Evolutionary conservation across 2,113 vertebrate species (phyloP), one percentile per base, ranked within the genome.

Genomic region (Furnarius figulus): DNA sequence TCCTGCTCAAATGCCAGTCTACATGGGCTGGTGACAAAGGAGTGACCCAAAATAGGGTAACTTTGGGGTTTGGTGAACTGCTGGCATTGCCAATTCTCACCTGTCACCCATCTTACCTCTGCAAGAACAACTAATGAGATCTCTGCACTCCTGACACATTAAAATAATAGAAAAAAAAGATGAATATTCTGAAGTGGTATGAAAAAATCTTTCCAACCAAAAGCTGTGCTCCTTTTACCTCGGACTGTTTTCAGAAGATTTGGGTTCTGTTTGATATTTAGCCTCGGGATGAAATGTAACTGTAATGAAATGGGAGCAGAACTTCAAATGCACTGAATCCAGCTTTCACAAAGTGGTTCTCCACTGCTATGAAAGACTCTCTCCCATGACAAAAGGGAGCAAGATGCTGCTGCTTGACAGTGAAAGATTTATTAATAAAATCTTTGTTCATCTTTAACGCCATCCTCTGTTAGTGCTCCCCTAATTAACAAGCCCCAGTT

Each of bases 341-440:
- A 33, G 40, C 49, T 71, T 78, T 85, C 63, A 73, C 59, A 81
- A 76, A 84, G 47, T 76, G 68, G 24, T 80, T 19, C 67, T 92
- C 24, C 59, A 11, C 49, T 47, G 55, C 40, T 61, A 14, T 14
- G 17, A 80, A 79, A 86, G 44, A 66, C 49, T 81, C 53, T 72
- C 66, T 83, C 79, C 44, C 49, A 67, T 40, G 68, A 74, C 63
- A 78, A 83, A 93, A 65, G 80, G 40, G 31, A 85, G 35, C 15
- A 73, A 23, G 55, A 53, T 12, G n/a, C 39, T 78, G 53, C 16
- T 27, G 8, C 19, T 78, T 14, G 37, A 25, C 37, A 70, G 53
- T 17, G 31, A 70, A 92, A 70, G 63, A 37, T 73, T 83, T 86
- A 79, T 97, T 88, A 79, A 85, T 58, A 95, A 83, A 93, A 23